Base-by-base conservation (phyloP, 2,797 vertebrate species). In the Myripristis murdjan region DNA sequence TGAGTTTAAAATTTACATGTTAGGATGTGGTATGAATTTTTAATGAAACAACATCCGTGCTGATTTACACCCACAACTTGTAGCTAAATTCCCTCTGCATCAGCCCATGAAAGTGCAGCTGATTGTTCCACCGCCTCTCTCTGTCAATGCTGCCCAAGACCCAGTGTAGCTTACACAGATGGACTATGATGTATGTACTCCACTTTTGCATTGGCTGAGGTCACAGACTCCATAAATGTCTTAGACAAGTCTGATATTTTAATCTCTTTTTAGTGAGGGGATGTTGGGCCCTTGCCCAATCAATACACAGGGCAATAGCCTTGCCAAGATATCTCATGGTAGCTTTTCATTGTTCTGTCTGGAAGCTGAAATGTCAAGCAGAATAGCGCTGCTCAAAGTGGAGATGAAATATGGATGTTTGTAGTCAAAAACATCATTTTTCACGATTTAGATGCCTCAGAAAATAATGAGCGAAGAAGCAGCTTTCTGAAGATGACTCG, bases 191-290 rank as follows among this genome's bases (percentile, higher is more conserved):
- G 90, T 93, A 94, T 93, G 90, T 88, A 94, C 93, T 94, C 87
- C 83, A 87, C 88, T 91, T 87, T 84, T 90, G 92, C 91, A 89
- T 91, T 83, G 92, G 91, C 90, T 92, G 87, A 94, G 94, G 94
- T 95, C 93, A 92, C 86, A 91, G 90, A 94, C 93, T 94, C 93
- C 90, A 94, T 94, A 95, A 95, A 93, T 92, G 93, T 93, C 90
- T 91, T 71, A 90, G 94, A 93, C 90, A 94, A 93, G 92, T 92
- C 89, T 91, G 93, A 94, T 94, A 93, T 93, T 93, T 93, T 95
- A 93, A 93, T 93, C 92, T 92, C 90, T 93, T 92, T 93, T 91
- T 92, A 90, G 92, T 85, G 86, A 91, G 90, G 86, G 90, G 87
- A 89, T 86, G 91, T 94, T 92, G 93, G 91, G 91, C 87, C 84